phyloP scores from a whole-genome alignment of 1,140 invertebrate species.

The Caenorhabditis inopinata region DNA sequence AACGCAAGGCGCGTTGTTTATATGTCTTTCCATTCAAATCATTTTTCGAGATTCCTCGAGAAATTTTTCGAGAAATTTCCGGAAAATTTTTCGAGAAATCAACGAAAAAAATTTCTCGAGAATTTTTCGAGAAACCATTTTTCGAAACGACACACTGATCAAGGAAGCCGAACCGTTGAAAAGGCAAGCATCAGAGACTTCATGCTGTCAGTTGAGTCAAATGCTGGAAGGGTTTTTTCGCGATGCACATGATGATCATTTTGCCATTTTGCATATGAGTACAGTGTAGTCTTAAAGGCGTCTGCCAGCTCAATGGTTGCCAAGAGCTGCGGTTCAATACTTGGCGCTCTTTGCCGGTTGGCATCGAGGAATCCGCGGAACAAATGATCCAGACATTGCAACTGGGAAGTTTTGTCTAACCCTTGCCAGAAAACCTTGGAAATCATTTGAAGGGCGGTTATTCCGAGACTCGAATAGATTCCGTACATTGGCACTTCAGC shows the following conservation, averaged over 20 bases:
- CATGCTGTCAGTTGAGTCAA: constrained; percentile 16
- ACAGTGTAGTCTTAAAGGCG: not conserved
- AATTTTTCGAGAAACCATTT: too few relatives aligned
- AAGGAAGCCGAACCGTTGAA: not conserved
- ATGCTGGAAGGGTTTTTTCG: constrained; percentile 2
- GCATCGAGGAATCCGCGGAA: constrained; percentile 27
- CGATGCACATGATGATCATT: constrained; percentile 11
- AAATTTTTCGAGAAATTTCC: too few relatives aligned
- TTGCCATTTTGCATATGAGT: constrained; percentile 14
- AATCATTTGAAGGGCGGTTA: constrained; percentile 21
- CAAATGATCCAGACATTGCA: not conserved
- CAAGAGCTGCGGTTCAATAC: not conserved
- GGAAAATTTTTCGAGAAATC: too few relatives aligned
- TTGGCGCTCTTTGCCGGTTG: not conserved
- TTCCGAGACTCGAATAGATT: constrained; percentile 32
- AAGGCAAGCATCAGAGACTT: not conserved
- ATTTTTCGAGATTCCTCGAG: too few relatives aligned
- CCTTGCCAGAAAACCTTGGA: constrained; percentile 30
- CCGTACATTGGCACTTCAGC: constrained; percentile 34
- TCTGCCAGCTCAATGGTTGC: constrained; percentile 1
- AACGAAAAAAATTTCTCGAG: too few relatives aligned
- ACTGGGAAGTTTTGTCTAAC: not conserved
- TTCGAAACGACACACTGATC: not conserved
- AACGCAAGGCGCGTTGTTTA: too few relatives aligned
- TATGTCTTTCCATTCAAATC: too few relatives aligned